These are phyloP conservation scores for Agapornis roseicollis DNA, from an alignment of 2,113 vertebrate species.

Conservation along the genomic window DNA sequence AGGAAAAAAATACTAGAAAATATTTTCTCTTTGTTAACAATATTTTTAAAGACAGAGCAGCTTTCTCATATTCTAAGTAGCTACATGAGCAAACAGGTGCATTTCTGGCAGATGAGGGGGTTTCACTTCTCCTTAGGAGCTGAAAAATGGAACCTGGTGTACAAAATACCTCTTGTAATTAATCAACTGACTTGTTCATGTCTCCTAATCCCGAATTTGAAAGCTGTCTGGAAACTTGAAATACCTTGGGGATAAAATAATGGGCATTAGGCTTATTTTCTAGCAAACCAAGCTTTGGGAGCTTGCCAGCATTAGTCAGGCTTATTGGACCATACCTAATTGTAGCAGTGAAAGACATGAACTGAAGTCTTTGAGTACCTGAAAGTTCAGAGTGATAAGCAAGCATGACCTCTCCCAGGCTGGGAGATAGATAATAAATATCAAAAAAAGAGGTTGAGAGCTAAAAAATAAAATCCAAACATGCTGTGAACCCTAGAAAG, in stretches of 20 bases:
- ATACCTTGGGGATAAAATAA: neutral
- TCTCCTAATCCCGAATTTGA: constrained; percentile 14
- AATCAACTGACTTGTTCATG: constrained; percentile 1
- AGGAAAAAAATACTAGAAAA: neutral
- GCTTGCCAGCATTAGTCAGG: neutral
- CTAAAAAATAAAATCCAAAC: constrained; percentile 43
- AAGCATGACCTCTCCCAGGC: neutral
- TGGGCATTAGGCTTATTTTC: neutral
- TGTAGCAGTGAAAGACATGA: neutral
- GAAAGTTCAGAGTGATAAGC: neutral
- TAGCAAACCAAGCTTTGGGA: neutral
- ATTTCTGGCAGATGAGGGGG: neutral
- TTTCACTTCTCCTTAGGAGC: neutral
- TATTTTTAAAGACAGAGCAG: neutral
- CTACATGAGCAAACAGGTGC: neutral
- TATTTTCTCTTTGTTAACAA: neutral
- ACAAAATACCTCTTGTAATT: neutral
- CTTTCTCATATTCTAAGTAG: neutral
- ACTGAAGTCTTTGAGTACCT: neutral
- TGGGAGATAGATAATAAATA: constrained; percentile 35
- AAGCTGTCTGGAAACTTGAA: constrained; percentile 4
- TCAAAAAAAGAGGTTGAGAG: neutral
- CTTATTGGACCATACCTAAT: constrained; percentile 21
- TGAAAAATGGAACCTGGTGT: constrained; percentile 7
- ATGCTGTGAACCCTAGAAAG: neutral